Percentiles rank a stretch among this genome's conserved stretches.
phyloP scores from a whole-genome alignment of 2,797 vertebrate genomes.

The Clarias fuscus region DNA sequence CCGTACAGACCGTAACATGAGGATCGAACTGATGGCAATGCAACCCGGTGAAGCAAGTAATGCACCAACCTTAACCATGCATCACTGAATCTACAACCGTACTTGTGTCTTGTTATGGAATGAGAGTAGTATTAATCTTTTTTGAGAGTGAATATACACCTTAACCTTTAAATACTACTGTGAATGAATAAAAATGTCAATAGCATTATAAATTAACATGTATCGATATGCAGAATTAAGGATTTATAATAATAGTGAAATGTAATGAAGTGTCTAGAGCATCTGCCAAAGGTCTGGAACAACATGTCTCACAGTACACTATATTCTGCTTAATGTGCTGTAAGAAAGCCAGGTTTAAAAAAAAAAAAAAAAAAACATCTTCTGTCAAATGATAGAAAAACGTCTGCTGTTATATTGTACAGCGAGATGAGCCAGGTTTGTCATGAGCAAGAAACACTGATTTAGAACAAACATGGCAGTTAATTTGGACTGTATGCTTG shows the following conservation, averaged over 20 bases:
- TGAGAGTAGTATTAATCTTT: background rate
- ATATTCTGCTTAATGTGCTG: background rate
- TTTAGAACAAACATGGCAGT: slow-evolving; percentile 18
- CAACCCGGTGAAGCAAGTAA: background rate
- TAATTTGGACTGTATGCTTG: slow-evolving; percentile 19
- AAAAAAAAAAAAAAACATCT: background rate
- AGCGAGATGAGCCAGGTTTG: slow-evolving; percentile 37
- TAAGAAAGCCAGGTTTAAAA: slow-evolving; percentile 16
- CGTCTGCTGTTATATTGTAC: slow-evolving; percentile 22
- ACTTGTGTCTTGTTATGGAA: background rate
- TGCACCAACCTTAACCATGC: background rate
- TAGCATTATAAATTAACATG: background rate
- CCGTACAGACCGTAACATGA: background rate
- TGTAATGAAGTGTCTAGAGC: background rate
- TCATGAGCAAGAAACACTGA: slow-evolving; percentile 7
- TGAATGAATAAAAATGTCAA: background rate
- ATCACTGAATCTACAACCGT: background rate
- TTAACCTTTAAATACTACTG: background rate
- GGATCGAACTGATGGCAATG: background rate
- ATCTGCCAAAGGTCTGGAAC: slow-evolving; percentile 32
- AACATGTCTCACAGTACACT: slow-evolving; percentile 1
- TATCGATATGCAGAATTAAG: background rate
- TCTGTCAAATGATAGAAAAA: slow-evolving; percentile 24
- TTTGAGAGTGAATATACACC: background rate
- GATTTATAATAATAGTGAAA: background rate